Evolutionary conservation across 1,140 invertebrate genomes (phyloP).

Genomic region (Achroia grisella): DNA sequence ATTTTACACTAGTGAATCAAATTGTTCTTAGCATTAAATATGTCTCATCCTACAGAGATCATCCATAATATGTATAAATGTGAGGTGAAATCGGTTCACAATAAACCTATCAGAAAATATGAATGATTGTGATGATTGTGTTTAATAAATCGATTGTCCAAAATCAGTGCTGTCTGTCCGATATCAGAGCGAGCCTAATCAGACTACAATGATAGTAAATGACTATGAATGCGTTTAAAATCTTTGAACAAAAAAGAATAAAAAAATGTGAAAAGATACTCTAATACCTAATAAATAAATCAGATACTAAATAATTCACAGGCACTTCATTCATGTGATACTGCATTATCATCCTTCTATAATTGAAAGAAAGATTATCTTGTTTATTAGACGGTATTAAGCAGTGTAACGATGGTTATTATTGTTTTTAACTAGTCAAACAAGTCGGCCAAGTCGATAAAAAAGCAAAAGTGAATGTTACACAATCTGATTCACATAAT

Average conservation of each 20-base stretch:
- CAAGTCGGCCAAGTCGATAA: slow-evolving; percentile 12
- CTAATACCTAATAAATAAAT: too few species aligned
- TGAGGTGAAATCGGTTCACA: neutral
- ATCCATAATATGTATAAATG: too few species aligned
- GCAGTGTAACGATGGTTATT: neutral
- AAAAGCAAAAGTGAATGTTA: slow-evolving; percentile 16
- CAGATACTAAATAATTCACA: too few species aligned
- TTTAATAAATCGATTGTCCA: slow-evolving; percentile 28
- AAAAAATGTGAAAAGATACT: too few species aligned
- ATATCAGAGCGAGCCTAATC: slow-evolving; percentile 25
- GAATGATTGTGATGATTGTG: too few species aligned
- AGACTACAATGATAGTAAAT: too few species aligned
- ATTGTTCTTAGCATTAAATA: too few species aligned
- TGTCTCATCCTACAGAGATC: too few species aligned
- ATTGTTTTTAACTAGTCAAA: slow-evolving; percentile 19
- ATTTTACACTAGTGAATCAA: too few species aligned
- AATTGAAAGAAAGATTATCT: slow-evolving; percentile 20
- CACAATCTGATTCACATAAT: neutral
- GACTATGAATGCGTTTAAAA: too few species aligned
- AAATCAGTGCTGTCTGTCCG: slow-evolving; percentile 27
- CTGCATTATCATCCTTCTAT: slow-evolving; percentile 15
- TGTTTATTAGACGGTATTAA: slow-evolving; percentile 1
- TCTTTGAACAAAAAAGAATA: too few species aligned
- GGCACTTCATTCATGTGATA: neutral
- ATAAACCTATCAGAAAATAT: neutral